These are phyloP conservation scores for Coracias cyanogaster DNA, from an alignment of 2,797 vertebrate genomes.

Conservation along the genomic window DNA sequence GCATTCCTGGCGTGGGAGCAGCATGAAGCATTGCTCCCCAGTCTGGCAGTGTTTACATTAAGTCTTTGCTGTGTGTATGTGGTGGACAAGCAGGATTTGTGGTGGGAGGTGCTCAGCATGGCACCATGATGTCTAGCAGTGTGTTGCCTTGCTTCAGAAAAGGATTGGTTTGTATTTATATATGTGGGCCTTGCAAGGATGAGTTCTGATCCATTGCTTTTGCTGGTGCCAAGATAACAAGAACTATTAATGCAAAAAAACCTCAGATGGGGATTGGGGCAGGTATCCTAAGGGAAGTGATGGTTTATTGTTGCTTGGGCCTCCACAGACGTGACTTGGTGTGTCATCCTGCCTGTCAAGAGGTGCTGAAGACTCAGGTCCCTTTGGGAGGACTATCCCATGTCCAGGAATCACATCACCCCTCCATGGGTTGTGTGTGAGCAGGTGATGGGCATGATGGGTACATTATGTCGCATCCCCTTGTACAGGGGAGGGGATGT, in stretches of 20 bases:
- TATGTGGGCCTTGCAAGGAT: not conserved
- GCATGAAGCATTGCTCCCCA: not conserved
- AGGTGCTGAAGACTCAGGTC: not conserved
- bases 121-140: not conserved
- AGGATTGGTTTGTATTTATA: not conserved
- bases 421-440: rapidly evolving
- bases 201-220: not conserved
- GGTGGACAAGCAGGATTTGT: not conserved
- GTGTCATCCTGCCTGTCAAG: not conserved
- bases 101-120: not conserved
- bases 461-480: not conserved
- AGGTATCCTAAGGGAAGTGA: not conserved
- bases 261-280: not conserved
- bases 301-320: not conserved
- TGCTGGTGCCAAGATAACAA: not conserved
- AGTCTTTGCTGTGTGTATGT: not conserved
- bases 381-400: rapidly evolving
- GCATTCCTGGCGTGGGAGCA: not conserved
- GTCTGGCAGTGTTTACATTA: not conserved
- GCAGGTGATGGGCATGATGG: not conserved
- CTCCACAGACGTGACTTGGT: not conserved
- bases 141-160: not conserved
- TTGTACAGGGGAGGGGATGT: not conserved
- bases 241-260: not conserved
- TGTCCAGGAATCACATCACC: not conserved